phyloP scores from a whole-genome alignment of 2,888 invertebrate species.

The Pogonocherus hispidulus region DNA sequence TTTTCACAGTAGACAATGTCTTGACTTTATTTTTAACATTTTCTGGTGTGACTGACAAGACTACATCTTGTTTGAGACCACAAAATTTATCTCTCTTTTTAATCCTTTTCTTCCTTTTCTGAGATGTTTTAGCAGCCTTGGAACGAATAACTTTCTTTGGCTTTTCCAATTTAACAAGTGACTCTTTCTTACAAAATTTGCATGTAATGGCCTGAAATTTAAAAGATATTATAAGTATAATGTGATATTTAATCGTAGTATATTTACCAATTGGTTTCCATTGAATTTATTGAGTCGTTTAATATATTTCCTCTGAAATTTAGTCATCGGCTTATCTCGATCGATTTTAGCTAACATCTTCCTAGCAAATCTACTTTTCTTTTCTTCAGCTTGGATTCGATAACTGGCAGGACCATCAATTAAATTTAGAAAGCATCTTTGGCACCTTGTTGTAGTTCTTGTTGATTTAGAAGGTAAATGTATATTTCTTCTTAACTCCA shows the following conservation, averaged over 20 bases:
- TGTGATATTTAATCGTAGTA: background rate
- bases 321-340: constrained; percentile 35
- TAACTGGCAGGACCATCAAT: constrained; percentile 43
- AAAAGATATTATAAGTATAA: background rate
- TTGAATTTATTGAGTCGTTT: constrained; percentile 30
- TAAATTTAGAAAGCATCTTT: constrained; percentile 41
- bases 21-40: constrained; percentile 18
- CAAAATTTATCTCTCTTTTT: constrained; percentile 66
- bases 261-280: constrained; percentile 42
- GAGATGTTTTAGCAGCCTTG: constrained; percentile 13
- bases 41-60: constrained; percentile 26
- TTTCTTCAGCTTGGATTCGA: constrained; percentile 35
- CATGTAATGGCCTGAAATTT: constrained; percentile 56
- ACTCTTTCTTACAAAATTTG: constrained; percentile 55
- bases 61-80: constrained; percentile 62
- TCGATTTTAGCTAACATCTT: constrained; percentile 34
- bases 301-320: constrained; percentile 40
- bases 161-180: constrained; percentile 38
- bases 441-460: constrained; percentile 36
- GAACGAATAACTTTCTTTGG: constrained; percentile 34
- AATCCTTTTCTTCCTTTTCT: constrained; percentile 59
- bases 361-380: constrained; percentile 39
- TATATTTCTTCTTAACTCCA: constrained; percentile 35
- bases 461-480: constrained; percentile 36
- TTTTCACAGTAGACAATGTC: constrained; percentile 23